Conservation (phyloP, 1,140 invertebrate species). For the Macrocentrus cingulum region DNA sequence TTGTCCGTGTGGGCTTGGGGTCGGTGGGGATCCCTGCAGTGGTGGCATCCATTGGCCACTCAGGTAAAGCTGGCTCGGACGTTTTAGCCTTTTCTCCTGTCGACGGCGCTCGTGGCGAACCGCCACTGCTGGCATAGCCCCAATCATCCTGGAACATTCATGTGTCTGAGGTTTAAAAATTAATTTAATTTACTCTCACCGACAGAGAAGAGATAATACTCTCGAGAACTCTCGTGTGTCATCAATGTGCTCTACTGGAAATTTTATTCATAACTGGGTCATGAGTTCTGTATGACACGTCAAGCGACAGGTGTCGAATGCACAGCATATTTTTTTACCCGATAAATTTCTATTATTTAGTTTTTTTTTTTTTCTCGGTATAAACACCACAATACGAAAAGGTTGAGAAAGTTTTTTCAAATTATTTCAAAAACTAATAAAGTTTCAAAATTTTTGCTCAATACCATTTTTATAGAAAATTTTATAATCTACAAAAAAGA, state of each 20-base stretch:
- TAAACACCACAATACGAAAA: too few relatives aligned
- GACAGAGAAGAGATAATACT: too few relatives aligned
- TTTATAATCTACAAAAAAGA: too few relatives aligned
- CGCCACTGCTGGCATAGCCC: constrained; percentile 83
- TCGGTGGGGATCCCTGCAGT: constrained; percentile 63
- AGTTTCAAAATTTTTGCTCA: too few relatives aligned
- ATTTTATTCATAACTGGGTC: neutral
- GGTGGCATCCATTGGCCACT: constrained; percentile 62
- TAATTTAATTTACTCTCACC: too few relatives aligned
- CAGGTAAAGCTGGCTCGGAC: constrained; percentile 72
- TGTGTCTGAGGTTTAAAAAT: too few relatives aligned
- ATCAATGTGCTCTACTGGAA: neutral
- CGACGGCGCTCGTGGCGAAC: constrained; percentile 77
- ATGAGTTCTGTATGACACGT: neutral
- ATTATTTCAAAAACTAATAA: too few relatives aligned
- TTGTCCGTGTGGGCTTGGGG: constrained; percentile 61
- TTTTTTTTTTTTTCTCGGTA: too few relatives aligned
- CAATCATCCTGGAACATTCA: constrained; percentile 69
- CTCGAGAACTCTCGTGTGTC: too few relatives aligned
- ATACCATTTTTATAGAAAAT: too few relatives aligned
- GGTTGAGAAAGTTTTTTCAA: too few relatives aligned
- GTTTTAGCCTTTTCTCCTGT: constrained; percentile 69
- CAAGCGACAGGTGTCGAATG: neutral
- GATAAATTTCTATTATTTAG: too few relatives aligned
- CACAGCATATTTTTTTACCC: neutral